A percentile compares a stretch with the other conserved stretches of the same genome.
These are phyloP conservation scores for Ectemnius continuus DNA, from an alignment of 2,888 invertebrate genomes.

Conservation along the genomic window DNA sequence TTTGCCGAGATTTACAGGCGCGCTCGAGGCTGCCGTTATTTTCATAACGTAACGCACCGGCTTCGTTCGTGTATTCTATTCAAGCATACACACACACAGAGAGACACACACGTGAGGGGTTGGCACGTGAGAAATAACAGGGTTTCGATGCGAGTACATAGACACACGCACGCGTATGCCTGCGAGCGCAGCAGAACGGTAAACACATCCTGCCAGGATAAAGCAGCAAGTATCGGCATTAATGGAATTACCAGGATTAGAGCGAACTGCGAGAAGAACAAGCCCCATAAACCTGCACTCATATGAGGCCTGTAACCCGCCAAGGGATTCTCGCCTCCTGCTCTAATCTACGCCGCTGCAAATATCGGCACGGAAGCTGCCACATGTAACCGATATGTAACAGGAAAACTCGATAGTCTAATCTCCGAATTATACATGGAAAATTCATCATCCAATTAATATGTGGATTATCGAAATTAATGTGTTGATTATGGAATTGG, in stretches of 20 bases:
- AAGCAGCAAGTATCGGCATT: conserved; percentile 7
- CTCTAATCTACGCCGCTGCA: not conserved
- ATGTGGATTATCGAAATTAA: no score
- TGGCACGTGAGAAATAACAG: not conserved
- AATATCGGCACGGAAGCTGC: no score
- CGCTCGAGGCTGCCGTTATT: conserved; percentile 60
- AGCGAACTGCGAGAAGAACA: no score
- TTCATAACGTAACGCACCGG: conserved; percentile 59
- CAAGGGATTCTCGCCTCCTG: no score
- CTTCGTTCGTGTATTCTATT: conserved; percentile 17
- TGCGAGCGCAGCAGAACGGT: no score
- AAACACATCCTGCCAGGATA: no score
- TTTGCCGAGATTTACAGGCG: conserved; percentile 68
- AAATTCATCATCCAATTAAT: no score
- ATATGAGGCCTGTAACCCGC: no score
- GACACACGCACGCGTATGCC: not conserved
- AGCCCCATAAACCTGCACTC: no score
- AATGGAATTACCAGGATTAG: conserved; percentile 1
- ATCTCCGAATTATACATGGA: no score
- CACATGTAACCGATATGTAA: not conserved
- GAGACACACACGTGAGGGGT: not conserved
- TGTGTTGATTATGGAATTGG: no score
- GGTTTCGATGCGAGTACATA: not conserved
- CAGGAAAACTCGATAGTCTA: not conserved
- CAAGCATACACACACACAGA: conserved; percentile 5